Base-by-base conservation (phyloP, 2,888 invertebrate genomes). In the Aphidius colemani region DNA sequence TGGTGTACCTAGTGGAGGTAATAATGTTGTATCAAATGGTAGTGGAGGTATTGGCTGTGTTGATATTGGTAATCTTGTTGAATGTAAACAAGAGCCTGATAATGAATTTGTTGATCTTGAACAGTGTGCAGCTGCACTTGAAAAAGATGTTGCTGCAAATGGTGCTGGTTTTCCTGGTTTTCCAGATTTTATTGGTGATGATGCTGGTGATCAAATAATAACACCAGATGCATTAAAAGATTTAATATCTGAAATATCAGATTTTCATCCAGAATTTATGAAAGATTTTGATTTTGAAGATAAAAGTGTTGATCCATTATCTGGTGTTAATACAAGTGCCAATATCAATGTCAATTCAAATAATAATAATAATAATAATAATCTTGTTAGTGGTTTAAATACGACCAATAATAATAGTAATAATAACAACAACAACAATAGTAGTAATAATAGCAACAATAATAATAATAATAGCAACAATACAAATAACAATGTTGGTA, bases 31-130 rank as follows among this genome's bases (percentile, higher is more conserved):
- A 30, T 30, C 30, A 30, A 30, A 30, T 30, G 55, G 59, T 11
- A 59, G 66, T 8, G 68, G 74, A 39, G 75, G 78, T 2, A 80
- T 79, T 65, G 80, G 80, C 41, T 83, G 83, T 78, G 84, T 84
- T 66, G 88, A 88, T 73, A 84, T 88, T 63, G 87, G 86, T 48
- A 88, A 87, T 69, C 79, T 92, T 74, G 91, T 94, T 18, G 94
- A 94, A 81, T 93, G 94, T 83, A 92, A 92, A 71, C 90, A 91
- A 58, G 92, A 93, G 77, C 93, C 93, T 10, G 92, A 93, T 79
- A 90, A 90, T 76, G 94, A 93, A 77, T 94, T 93, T 79, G 91
- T 92, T n/a, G 94, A 94, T 69, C 83, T 94, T 71, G 92, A 92
- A 74, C 90, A 91, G 76, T 92, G 92, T 83, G 93, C 93, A 8